Evolutionary conservation across 2,113 vertebrate genomes (phyloP).

Genomic region (Chaetodon trifascialis): DNA sequence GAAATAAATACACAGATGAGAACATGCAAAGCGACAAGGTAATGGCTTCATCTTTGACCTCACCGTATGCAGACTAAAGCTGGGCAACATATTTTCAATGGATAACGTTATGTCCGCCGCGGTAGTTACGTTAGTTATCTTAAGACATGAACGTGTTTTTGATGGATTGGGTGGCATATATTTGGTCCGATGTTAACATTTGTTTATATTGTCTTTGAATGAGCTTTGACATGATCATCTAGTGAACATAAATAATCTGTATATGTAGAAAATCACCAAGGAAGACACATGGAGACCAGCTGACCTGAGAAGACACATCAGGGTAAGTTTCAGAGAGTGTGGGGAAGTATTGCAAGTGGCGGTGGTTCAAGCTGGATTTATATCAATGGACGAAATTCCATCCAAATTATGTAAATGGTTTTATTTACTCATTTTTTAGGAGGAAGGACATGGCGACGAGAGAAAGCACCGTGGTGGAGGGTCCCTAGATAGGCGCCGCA

Average conservation of each 20-base stretch:
- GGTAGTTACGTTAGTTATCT: not conserved
- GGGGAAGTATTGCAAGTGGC: not conserved
- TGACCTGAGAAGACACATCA: slow-evolving; percentile 89
- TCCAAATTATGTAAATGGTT: not conserved
- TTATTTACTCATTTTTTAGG: slow-evolving; percentile 38
- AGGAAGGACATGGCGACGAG: slow-evolving; percentile 58
- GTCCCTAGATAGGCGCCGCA: slow-evolving; percentile 72
- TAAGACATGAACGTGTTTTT: not conserved
- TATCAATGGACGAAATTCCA: not conserved
- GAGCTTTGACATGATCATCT: not conserved
- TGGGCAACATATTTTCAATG: not conserved
- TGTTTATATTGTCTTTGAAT: not conserved
- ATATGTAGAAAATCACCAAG: slow-evolving; percentile 88
- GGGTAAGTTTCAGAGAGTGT: slow-evolving; percentile 77
- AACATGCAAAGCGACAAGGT: slow-evolving; percentile 82
- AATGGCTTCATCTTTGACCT: not conserved
- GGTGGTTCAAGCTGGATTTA: not conserved
- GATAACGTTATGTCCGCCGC: not conserved
- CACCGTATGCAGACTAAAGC: accelerated
- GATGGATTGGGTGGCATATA: not conserved
- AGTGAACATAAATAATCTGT: not conserved
- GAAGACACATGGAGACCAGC: slow-evolving; percentile 96
- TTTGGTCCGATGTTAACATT: not conserved
- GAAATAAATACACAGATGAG: not conserved
- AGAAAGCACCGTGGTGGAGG: slow-evolving; percentile 71